Evolutionary conservation across 2,113 vertebrate species (phyloP).

Genomic region (Peromyscus leucopus): DNA sequence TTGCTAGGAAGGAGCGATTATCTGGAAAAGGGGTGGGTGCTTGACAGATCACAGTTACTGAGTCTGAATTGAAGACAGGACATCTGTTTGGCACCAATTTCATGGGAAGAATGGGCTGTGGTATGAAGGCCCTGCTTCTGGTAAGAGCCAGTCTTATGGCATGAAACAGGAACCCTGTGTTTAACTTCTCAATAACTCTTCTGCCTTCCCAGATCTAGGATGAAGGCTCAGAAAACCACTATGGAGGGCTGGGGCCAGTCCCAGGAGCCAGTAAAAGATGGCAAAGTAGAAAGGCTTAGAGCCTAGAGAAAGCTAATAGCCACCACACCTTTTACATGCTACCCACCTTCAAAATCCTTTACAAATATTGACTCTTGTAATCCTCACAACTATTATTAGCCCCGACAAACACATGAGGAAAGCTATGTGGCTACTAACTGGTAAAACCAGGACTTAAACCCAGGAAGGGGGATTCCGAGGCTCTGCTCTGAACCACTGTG

Average conservation of each 20-base stretch:
- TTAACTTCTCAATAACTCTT: background rate
- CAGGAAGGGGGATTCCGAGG: background rate
- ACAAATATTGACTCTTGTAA: background rate
- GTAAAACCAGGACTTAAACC: background rate
- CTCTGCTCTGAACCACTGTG: no score
- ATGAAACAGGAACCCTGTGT: background rate
- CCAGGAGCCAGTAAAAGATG: background rate
- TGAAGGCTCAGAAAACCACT: background rate
- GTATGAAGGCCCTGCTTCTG: background rate
- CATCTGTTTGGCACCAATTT: background rate
- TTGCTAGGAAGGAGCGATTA: background rate
- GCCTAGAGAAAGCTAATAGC: background rate
- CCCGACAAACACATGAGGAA: background rate
- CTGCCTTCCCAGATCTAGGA: background rate
- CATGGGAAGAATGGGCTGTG: background rate
- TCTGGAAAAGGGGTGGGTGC: background rate
- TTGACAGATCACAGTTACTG: background rate
- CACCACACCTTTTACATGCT: background rate
- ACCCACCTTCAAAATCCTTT: background rate
- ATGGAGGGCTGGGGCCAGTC: background rate
- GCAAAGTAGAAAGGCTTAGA: background rate
- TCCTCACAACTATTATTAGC: background rate
- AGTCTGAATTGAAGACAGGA: background rate
- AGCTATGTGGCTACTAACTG: background rate
- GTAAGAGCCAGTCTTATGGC: background rate